Evolutionary conservation across 2,797 vertebrate genomes (phyloP).

Genomic region (Triplophysa bombifrons): DNA sequence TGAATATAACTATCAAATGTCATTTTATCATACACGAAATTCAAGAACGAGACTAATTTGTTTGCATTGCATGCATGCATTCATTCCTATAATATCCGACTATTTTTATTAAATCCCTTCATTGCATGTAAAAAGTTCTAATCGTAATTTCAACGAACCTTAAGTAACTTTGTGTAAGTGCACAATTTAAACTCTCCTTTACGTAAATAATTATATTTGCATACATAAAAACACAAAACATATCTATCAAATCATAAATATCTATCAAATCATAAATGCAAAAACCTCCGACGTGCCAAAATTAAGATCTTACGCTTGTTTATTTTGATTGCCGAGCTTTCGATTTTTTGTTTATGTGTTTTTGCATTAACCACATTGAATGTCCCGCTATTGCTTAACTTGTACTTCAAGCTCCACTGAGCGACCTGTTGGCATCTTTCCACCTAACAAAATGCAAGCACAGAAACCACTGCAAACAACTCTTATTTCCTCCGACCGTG

Average conservation of each 20-base stretch:
- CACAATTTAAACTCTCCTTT: background rate
- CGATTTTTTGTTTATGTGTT: background rate
- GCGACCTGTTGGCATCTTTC: slow-evolving; percentile 60
- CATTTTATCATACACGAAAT: too few species aligned
- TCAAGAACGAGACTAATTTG: background rate
- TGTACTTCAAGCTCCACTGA: slow-evolving; percentile 43
- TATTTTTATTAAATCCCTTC: too few species aligned
- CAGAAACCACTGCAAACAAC: background rate
- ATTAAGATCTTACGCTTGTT: background rate
- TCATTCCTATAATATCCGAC: background rate
- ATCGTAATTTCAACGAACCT: too few species aligned
- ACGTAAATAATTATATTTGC: background rate
- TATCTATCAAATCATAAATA: too few species aligned
- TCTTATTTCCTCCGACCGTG: background rate
- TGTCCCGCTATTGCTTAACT: slow-evolving; percentile 41
- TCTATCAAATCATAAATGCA: too few species aligned
- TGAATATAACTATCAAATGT: too few species aligned
- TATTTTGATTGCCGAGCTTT: background rate
- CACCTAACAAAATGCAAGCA: slow-evolving; percentile 57
- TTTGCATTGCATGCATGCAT: background rate
- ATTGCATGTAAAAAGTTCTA: too few species aligned
- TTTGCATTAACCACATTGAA: background rate
- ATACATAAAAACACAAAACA: background rate
- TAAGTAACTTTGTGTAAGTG: background rate
- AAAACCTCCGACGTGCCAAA: background rate